phyloP scores from a whole-genome alignment of 2,113 vertebrate genomes.

The Grammomys dolichurus region DNA sequence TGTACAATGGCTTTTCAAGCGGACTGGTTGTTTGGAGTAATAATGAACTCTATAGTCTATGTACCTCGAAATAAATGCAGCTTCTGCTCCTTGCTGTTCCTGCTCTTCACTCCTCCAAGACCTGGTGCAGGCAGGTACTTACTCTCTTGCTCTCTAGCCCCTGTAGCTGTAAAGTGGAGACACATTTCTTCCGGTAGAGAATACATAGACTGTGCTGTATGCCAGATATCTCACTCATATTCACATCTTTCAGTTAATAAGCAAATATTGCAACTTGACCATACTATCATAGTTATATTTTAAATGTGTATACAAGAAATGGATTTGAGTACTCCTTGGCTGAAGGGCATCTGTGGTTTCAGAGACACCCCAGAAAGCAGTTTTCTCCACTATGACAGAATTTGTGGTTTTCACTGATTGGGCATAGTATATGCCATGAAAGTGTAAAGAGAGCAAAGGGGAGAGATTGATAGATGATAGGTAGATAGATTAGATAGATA shows the following conservation, averaged over 20 bases:
- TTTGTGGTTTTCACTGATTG: constrained; percentile 15
- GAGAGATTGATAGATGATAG: not conserved
- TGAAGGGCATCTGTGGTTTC: not conserved
- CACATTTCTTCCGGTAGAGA: not conserved
- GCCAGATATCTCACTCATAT: not conserved
- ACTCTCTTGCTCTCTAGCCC: constrained; percentile 12
- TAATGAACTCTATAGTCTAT: constrained; percentile 70
- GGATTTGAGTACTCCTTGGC: not conserved
- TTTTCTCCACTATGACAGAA: constrained; percentile 39
- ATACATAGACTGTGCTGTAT: not conserved
- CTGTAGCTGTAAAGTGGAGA: not conserved
- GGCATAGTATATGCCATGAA: constrained; percentile 26
- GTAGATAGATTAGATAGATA: no score
- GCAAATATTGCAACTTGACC: constrained; percentile 14
- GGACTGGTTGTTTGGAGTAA: constrained; percentile 71
- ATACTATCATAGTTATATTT: constrained; percentile 27
- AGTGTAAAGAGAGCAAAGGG: not conserved
- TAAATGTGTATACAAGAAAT: not conserved
- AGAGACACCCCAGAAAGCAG: not conserved
- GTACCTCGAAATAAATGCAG: constrained; percentile 70
- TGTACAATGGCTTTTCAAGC: constrained; percentile 78
- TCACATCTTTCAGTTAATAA: constrained; percentile 23
- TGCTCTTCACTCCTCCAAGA: not conserved
- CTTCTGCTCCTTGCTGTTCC: not conserved
- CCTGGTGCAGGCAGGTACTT: not conserved